Percentiles rank a stretch among this genome's conserved stretches.
These are phyloP conservation scores for Agrochola litura DNA, from an alignment of 2,888 invertebrate genomes.

Conservation along the genomic window DNA sequence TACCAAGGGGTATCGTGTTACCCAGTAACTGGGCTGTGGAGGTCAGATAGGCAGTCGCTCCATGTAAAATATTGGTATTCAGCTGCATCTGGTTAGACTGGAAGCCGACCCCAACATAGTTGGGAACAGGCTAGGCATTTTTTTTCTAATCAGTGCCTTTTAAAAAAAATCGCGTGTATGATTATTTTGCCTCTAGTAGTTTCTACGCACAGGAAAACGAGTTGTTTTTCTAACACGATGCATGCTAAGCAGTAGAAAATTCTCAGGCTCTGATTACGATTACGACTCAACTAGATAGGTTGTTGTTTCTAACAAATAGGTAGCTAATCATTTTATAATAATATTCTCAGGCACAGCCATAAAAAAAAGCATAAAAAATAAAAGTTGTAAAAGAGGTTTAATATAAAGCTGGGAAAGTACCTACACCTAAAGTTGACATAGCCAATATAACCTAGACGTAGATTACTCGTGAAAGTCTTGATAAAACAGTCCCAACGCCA, in stretches of 20 bases:
- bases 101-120: not conserved
- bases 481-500: constrained; percentile 49
- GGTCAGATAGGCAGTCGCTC: not conserved
- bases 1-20: not conserved
- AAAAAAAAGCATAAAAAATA: constrained; percentile 25
- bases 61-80: not conserved
- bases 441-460: constrained; percentile 23
- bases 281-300: not conserved
- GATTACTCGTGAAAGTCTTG: constrained; percentile 53
- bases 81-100: not conserved
- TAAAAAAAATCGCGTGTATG: not conserved
- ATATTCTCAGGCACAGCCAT: constrained; percentile 1
- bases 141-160: not conserved
- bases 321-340: not conserved
- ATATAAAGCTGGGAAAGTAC: constrained; percentile 27
- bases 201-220: not conserved
- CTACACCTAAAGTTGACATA: constrained; percentile 23
- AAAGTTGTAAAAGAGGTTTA: constrained; percentile 23
- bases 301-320: not conserved
- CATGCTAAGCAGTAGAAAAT: not conserved
- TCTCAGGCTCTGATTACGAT: not conserved
- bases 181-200: not conserved
- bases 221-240: not conserved
- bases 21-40: not conserved
- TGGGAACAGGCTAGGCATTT: not conserved